These are phyloP conservation scores for Zhuqinia jingwanae DNA, from an alignment of 2,888 invertebrate genomes.

Conservation along the genomic window DNA sequence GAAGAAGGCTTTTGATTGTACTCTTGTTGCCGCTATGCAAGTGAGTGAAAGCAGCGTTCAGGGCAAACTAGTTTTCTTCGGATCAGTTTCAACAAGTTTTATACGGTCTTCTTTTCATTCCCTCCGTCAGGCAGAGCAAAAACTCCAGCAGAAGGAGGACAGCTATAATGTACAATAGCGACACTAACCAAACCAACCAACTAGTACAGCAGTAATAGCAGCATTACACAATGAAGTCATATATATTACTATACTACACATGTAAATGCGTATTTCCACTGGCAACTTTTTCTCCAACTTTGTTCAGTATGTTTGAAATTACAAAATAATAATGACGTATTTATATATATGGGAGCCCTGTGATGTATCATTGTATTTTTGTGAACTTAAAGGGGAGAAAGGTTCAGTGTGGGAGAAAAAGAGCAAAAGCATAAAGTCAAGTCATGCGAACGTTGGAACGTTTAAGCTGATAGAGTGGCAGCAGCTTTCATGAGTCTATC, in stretches of 20 bases:
- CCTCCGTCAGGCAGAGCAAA: background rate
- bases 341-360: background rate
- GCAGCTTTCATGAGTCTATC: background rate
- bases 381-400: background rate
- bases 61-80: constrained; percentile 63
- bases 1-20: background rate
- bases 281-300: background rate
- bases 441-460: no score
- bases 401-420: background rate
- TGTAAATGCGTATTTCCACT: background rate
- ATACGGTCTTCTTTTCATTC: constrained; percentile 34
- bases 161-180: no score
- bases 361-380: background rate
- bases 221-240: no score
- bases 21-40: constrained; percentile 13
- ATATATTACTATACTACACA: background rate
- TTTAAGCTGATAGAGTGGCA: background rate
- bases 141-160: background rate
- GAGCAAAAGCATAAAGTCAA: background rate
- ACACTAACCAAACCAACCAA: constrained; percentile 19
- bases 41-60: constrained; percentile 66
- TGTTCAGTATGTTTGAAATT: no score
- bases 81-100: constrained; percentile 72
- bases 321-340: constrained; percentile 15
- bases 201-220: no score